Evolutionary conservation across 2,113 vertebrate species (phyloP).

Genomic region (Charina bottae): DNA sequence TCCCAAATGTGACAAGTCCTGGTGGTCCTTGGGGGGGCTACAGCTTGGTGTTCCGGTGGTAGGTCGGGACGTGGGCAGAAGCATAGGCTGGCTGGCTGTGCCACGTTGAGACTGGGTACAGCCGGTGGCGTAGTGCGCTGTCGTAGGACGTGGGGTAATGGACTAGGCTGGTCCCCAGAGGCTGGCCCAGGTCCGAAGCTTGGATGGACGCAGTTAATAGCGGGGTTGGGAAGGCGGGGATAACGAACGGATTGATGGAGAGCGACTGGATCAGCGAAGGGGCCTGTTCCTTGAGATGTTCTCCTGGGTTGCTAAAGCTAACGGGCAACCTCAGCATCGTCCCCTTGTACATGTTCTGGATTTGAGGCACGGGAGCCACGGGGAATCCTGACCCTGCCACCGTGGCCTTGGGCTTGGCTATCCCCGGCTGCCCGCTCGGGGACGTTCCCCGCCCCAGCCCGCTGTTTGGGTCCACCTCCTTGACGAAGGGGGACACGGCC

Average conservation of each 20-base stretch:
- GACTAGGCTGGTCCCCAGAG: constrained; percentile 38
- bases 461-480: constrained; percentile 16
- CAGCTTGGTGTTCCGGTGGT: constrained; percentile 66
- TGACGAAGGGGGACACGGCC: constrained; percentile 49
- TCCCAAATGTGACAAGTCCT: not conserved
- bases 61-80: constrained; percentile 44
- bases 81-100: constrained; percentile 39
- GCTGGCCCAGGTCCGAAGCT: constrained; percentile 37
- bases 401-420: constrained; percentile 42
- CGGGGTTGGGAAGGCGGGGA: constrained; percentile 72
- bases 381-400: constrained; percentile 22
- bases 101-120: constrained; percentile 50
- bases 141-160: constrained; percentile 38
- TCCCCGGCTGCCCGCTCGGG: accelerated
- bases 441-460: constrained; percentile 13
- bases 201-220: constrained; percentile 56
- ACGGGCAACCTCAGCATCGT: constrained; percentile 61
- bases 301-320: constrained; percentile 34
- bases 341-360: constrained; percentile 59
- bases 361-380: constrained; percentile 17
- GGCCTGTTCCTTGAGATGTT: constrained; percentile 63
- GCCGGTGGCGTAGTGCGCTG: constrained; percentile 47
- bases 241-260: constrained; percentile 65
- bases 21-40: constrained; percentile 32
- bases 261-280: constrained; percentile 2